Base-by-base conservation (phyloP, 2,888 invertebrate genomes). In the Prosapia bicincta region DNA sequence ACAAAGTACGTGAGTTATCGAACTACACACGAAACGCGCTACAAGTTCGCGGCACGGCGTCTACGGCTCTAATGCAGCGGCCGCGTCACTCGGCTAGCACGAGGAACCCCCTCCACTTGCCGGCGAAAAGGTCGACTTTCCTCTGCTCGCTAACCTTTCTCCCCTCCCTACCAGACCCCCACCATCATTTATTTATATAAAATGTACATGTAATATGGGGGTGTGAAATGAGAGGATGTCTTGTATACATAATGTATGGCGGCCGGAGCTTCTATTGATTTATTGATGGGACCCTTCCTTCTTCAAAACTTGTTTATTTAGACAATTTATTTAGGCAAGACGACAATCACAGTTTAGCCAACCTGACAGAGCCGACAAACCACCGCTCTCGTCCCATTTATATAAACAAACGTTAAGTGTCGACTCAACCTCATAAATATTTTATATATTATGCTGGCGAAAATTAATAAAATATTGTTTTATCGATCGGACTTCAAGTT, bases 151-250 rank as follows among this genome's bases (percentile, higher is more conserved):
- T 30, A 71, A 75, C 24, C 65, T 76, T 43, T 75, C 26, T 32
- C 74, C 75, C 69, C 75, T 23, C 68, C 43, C 71, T 26, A 43
- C 25, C 66, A 20, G 26, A 32, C 76, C 69, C 66, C 43, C 68
- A 54, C 77, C 79, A 80, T 82, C 80, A 81, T 81, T 82, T 83
- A 83, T 82, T 82, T 82, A 83, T 83, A 83, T 82, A 82, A 82
- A 82, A 82, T 83, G 82, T 82, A 82, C 82, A 82, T 82, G 82
- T 83, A 83, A 83, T 82, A 82, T 80, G 81, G 80, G 81, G 81
- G 82, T 82, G 82, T 82, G 82, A 82, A 82, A 82, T 81, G 81
- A 82, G 81, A 81, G 80, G 80, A 81, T 81, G 80, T 81, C 80
- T 79, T 80, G 75, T 78, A 79, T 82, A 78, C 81, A 82, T 82